Percentiles rank a stretch among this genome's conserved stretches.
Conservation (phyloP, 1,140 invertebrate genomes). For the Solenopsis fugax region DNA sequence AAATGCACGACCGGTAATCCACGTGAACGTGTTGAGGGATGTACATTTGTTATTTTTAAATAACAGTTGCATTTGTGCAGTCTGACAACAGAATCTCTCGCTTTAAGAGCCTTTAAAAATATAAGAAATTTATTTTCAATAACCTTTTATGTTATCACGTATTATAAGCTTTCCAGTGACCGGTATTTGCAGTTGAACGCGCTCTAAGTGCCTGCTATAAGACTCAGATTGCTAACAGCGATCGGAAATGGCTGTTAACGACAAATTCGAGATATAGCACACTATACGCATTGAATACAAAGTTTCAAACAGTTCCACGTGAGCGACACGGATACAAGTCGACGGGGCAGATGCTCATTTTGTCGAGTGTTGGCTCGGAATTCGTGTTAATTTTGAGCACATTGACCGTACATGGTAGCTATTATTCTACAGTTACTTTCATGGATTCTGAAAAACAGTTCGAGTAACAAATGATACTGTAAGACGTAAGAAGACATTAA, state of each 20-base stretch:
- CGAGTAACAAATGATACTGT: neutral
- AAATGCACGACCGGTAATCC: neutral
- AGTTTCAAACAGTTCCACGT: conserved; percentile 17
- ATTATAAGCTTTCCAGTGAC: neutral
- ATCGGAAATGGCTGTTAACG: conserved; percentile 23
- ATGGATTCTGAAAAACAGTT: neutral
- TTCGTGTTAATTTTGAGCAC: conserved; percentile 19
- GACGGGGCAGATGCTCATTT: conserved; percentile 67
- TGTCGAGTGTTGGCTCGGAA: conserved; percentile 9
- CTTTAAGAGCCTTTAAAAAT: conserved; percentile 6
- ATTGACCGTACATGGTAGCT: neutral
- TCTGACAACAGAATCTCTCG: neutral
- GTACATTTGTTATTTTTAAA: neutral
- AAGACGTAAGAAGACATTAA: no score
- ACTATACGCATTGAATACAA: conserved; percentile 16
- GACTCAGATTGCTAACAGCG: neutral
- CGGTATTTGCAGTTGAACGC: neutral
- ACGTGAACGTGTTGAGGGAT: neutral
- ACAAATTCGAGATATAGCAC: conserved; percentile 16
- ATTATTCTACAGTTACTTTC: conserved; percentile 6
- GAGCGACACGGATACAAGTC: conserved; percentile 61
- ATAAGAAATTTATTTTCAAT: neutral
- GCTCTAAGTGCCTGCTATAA: neutral
- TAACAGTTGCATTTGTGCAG: neutral
- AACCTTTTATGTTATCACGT: neutral